Conservation (phyloP, 2,888 invertebrate species). For the Hemaris fuciformis region DNA sequence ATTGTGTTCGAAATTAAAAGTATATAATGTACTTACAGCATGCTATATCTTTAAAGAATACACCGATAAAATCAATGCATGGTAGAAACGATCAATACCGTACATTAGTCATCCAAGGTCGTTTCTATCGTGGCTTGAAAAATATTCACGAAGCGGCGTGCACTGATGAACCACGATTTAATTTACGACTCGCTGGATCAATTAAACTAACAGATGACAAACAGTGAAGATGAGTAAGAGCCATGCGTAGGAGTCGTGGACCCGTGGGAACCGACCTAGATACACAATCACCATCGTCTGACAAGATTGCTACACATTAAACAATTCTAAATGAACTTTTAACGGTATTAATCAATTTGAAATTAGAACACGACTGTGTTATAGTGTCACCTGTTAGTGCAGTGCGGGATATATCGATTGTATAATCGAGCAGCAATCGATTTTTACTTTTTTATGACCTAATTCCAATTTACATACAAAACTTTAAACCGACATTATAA, state of each 20-base stretch:
- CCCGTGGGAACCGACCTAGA: conserved; percentile 64
- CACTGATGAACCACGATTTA: conserved; percentile 68
- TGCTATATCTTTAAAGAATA: neutral
- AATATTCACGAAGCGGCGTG: conserved; percentile 49
- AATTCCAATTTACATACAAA: no score
- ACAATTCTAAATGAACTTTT: neutral
- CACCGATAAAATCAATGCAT: neutral
- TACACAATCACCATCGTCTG: conserved; percentile 35
- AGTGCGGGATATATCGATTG: no score
- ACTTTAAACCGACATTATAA: no score
- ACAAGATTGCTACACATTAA: conserved; percentile 32
- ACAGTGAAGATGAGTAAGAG: conserved; percentile 64
- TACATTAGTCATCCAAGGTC: conserved; percentile 38
- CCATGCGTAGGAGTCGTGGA: conserved; percentile 65
- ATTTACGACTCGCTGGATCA: conserved; percentile 73
- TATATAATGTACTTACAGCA: neutral
- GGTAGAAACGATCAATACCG: neutral
- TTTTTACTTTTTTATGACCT: no score
- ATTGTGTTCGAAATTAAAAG: neutral
- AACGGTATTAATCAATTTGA: neutral
- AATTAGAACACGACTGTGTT: no score
- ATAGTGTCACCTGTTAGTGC: no score
- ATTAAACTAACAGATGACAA: conserved; percentile 77
- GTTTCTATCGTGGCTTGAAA: conserved; percentile 38
- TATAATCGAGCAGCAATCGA: no score